Evolutionary conservation across 2,113 vertebrate genomes (phyloP).

Genomic region (Vireo altiloquus): DNA sequence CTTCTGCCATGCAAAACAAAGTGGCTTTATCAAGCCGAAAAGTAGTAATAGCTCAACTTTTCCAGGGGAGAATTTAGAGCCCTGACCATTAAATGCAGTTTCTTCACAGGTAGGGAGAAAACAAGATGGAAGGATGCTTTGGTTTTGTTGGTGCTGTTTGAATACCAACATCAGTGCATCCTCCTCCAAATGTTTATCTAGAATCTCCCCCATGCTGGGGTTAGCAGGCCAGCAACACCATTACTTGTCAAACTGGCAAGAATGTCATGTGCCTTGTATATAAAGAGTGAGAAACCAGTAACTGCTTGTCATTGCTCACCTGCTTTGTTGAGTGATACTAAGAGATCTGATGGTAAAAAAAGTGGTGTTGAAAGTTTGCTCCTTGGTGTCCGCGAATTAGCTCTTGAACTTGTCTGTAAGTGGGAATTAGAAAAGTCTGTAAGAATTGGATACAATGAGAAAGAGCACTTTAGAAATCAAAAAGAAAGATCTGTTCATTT

Average conservation of each 20-base stretch:
- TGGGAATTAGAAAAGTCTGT: neutral
- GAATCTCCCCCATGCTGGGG: neutral
- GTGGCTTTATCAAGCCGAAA: neutral
- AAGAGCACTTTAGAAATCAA: neutral
- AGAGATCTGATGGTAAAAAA: neutral
- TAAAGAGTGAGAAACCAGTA: neutral
- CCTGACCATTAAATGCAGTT: neutral
- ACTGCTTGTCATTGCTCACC: neutral
- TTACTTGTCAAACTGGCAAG: neutral
- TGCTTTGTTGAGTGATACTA: neutral
- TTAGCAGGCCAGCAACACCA: neutral
- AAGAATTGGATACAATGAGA: neutral
- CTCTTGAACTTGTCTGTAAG: neutral
- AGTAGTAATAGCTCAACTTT: neutral
- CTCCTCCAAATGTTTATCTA: neutral
- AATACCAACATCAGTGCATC: neutral
- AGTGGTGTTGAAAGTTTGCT: neutral
- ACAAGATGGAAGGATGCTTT: neutral
- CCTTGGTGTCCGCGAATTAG: neutral
- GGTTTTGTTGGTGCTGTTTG: neutral
- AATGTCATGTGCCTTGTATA: rapidly evolving
- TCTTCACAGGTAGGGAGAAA: neutral
- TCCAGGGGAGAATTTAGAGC: neutral
- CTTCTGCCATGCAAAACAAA: neutral
- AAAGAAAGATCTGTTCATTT: neutral